Percentiles rank a stretch among this genome's conserved stretches.
phyloP scores from a whole-genome alignment of 2,113 vertebrate genomes.

The Microcebus ravelobensis region DNA sequence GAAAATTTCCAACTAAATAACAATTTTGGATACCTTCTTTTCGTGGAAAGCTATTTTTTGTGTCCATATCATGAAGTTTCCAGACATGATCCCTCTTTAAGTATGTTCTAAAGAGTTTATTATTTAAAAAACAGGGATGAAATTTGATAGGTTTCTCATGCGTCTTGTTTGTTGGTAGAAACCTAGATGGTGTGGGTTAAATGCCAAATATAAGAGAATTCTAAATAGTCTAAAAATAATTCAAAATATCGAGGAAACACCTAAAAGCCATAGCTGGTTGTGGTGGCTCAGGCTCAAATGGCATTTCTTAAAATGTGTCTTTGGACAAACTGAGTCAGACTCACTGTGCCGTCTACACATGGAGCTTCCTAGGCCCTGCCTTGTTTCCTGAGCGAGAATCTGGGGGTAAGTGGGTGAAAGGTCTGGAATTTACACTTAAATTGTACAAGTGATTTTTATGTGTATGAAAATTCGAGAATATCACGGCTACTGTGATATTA shows the following conservation, averaged over 20 bases:
- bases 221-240: neutral
- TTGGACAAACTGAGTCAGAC: neutral
- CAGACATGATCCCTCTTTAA: neutral
- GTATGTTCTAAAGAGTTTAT: conserved; percentile 19
- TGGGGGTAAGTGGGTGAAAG: fast-evolving
- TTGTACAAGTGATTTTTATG: neutral
- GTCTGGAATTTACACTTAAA: neutral
- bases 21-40: neutral
- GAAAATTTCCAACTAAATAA: neutral
- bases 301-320: neutral
- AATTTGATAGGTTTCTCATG: neutral
- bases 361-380: neutral
- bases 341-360: fast-evolving
- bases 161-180: neutral
- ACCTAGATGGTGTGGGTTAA: neutral
- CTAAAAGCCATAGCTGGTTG: neutral
- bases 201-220: neutral
- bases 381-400: neutral
- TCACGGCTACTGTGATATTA: neutral
- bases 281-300: fast-evolving
- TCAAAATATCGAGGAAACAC: neutral
- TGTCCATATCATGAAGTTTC: neutral
- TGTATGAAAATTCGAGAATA: neutral
- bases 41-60: neutral
- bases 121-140: neutral